Conservation (phyloP, 1,140 invertebrate species). For the Drosophila equinoxialis region DNA sequence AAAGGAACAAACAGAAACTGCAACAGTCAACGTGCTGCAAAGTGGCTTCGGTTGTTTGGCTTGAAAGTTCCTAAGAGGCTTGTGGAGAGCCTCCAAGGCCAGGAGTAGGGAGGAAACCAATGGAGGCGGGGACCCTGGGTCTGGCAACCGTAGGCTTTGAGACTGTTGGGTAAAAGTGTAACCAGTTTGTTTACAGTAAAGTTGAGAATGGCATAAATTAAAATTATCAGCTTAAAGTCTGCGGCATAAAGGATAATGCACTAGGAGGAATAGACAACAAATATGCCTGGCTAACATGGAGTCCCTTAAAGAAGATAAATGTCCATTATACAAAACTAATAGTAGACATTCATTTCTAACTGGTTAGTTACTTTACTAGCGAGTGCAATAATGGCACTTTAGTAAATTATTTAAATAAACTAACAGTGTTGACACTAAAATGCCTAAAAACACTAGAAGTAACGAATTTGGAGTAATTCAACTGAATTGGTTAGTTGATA, state of each 20-base stretch:
- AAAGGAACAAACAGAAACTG: slow-evolving; percentile 52
- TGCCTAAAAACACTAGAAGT: too few species aligned
- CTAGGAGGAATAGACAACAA: background rate
- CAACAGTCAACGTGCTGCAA: slow-evolving; percentile 72
- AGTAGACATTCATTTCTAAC: too few species aligned
- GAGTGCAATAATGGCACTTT: too few species aligned
- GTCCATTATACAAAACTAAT: too few species aligned
- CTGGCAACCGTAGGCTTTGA: slow-evolving; percentile 29
- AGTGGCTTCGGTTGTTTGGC: slow-evolving; percentile 65
- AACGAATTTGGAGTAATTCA: too few species aligned
- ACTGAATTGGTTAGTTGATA: too few species aligned
- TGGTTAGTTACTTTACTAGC: too few species aligned
- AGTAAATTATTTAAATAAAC: too few species aligned
- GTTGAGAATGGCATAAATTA: slow-evolving; percentile 32
- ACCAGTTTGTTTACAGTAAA: slow-evolving; percentile 58
- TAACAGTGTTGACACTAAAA: too few species aligned
- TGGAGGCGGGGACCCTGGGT: background rate
- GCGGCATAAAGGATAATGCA: background rate
- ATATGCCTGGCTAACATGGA: background rate
- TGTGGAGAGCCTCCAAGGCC: slow-evolving; percentile 30
- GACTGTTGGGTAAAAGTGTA: slow-evolving; percentile 47
- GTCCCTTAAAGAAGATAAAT: background rate
- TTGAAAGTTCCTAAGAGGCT: slow-evolving; percentile 65
- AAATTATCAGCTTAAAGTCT: slow-evolving; percentile 45
- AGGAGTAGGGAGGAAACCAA: slow-evolving; percentile 7